Percentiles rank a stretch among this genome's conserved stretches.
These are phyloP conservation scores for Athalia rosae DNA, from an alignment of 2,888 invertebrate genomes.

Conservation along the genomic window DNA sequence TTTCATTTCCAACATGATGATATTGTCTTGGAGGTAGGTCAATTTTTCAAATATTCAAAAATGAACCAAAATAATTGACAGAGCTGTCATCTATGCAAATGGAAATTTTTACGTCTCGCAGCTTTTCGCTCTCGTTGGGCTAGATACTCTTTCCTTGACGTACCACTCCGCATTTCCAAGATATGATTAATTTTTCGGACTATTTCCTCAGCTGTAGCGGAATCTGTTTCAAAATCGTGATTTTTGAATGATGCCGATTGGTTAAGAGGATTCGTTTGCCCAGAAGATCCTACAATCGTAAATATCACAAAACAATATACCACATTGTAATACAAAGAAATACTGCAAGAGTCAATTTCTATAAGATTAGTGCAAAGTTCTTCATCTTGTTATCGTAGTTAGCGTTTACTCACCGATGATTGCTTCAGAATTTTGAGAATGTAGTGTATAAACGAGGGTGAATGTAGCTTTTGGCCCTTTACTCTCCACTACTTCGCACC, in stretches of 20 bases:
- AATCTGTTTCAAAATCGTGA: conserved; percentile 91
- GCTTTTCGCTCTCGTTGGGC: conserved; percentile 83
- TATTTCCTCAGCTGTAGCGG: conserved; percentile 85
- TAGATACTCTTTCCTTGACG: conserved; percentile 88
- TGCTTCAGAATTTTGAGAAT: conserved; percentile 59
- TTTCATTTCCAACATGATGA: conserved; percentile 26
- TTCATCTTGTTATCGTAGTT: not conserved
- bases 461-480: conserved; percentile 84
- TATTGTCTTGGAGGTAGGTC: conserved; percentile 15
- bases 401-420: conserved; percentile 23
- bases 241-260: conserved; percentile 83
- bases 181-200: conserved; percentile 92
- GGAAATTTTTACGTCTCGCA: conserved; percentile 79
- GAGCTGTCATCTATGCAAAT: conserved; percentile 71
- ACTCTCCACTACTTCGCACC: conserved; percentile 89
- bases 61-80: conserved; percentile 56
- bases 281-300: conserved; percentile 60
- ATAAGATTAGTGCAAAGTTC: too few species aligned
- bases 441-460: conserved; percentile 81
- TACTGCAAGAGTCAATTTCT: too few species aligned
- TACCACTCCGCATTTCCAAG: conserved; percentile 86
- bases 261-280: conserved; percentile 67
- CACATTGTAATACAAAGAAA: too few species aligned
- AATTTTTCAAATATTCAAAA: conserved; percentile 59
- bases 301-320: conserved; percentile 24